Evolutionary conservation across 2,797 vertebrate species (phyloP).

Genomic region (Oreonectes daqikongensis): DNA sequence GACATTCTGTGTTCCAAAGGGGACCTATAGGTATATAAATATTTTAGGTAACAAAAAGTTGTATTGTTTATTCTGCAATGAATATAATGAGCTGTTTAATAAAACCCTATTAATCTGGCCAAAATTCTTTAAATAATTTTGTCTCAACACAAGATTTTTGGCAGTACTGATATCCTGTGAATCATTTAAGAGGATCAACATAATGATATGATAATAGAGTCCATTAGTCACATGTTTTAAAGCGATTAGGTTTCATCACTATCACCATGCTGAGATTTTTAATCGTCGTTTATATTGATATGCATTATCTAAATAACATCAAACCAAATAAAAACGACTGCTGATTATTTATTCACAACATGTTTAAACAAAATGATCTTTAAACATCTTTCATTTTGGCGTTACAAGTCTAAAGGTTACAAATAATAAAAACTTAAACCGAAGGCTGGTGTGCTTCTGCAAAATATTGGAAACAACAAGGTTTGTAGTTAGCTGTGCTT

Average conservation of each 20-base stretch:
- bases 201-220: slow-evolving; percentile 5
- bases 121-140: neutral
- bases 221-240: slow-evolving; percentile 1
- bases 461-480: neutral
- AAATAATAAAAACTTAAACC: neutral
- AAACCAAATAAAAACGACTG: neutral
- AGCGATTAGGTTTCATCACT: neutral
- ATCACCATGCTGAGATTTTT: neutral
- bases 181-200: neutral
- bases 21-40: no score
- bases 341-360: neutral
- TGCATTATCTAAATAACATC: neutral
- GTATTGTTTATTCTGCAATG: no score
- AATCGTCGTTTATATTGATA: neutral
- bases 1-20: no score
- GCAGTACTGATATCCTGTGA: neutral
- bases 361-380: slow-evolving; percentile 1
- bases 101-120: neutral
- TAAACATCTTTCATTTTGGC: neutral
- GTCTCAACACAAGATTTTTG: neutral
- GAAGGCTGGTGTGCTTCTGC: neutral
- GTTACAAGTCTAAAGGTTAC: neutral
- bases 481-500: neutral
- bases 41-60: no score
- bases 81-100: neutral